phyloP scores from a whole-genome alignment of 2,888 invertebrate genomes.

The Drosophila picticornis region DNA sequence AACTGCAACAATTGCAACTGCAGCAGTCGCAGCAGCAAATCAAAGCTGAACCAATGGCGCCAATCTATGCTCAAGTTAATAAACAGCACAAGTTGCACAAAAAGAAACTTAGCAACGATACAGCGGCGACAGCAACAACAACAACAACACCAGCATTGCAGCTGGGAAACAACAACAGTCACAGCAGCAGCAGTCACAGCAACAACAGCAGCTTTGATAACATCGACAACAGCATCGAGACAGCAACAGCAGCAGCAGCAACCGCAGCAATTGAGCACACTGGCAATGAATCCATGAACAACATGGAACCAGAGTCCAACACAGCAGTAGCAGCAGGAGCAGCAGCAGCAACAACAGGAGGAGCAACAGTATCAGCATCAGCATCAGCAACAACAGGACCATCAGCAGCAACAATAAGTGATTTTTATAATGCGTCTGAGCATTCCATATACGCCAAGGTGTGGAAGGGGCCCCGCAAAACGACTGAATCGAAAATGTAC shows the following conservation, averaged over 20 bases:
- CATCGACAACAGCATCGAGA: conserved; percentile 48
- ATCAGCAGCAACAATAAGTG: conserved; percentile 43
- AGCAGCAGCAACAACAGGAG: conserved; percentile 8
- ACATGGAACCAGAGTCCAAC: conserved; percentile 21
- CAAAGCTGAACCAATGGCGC: conserved; percentile 43
- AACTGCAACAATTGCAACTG: conserved; percentile 34
- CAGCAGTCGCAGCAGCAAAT: conserved; percentile 29
- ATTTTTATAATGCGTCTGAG: conserved; percentile 71
- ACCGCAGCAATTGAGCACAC: conserved; percentile 17
- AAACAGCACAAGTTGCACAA: conserved; percentile 85
- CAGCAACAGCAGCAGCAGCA: conserved; percentile 7
- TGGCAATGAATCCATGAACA: conserved; percentile 29
- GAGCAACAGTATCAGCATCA: conserved; percentile 10
- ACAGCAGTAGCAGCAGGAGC: conserved; percentile 44
- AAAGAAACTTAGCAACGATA: conserved; percentile 66
- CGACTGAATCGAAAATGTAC: conserved; percentile 85
- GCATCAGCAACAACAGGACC: conserved; percentile 13
- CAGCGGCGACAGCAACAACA: not conserved
- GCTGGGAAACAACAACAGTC: conserved; percentile 49
- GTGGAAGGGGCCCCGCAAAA: conserved; percentile 85
- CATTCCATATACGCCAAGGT: conserved; percentile 85
- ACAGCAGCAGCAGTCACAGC: conserved; percentile 55
- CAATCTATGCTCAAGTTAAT: conserved; percentile 85
- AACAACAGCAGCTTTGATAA: conserved; percentile 65
- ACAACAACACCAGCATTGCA: conserved; percentile 33